Percentiles rank a stretch among this genome's conserved stretches.
These are phyloP conservation scores for Catamblyrhynchus diadema DNA, from an alignment of 2,797 vertebrate species.

Conservation along the genomic window DNA sequence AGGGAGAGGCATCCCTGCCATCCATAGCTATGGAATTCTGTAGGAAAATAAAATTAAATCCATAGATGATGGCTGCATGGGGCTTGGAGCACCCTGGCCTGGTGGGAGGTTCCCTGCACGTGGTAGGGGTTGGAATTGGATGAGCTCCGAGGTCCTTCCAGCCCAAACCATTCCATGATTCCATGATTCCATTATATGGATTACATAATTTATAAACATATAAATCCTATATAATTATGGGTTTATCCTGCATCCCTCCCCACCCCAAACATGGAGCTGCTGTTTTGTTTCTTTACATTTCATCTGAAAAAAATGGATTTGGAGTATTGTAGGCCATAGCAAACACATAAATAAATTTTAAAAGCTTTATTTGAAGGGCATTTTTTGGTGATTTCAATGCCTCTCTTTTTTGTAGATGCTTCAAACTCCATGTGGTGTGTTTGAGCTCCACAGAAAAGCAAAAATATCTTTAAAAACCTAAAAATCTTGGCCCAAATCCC, in stretches of 20 bases:
- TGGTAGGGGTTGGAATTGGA: not conserved
- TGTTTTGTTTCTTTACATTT: not conserved
- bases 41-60: not conserved
- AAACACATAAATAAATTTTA: not conserved
- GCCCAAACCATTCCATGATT: not conserved
- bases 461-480: not conserved
- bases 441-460: rapidly evolving
- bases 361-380: not conserved
- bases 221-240: not conserved
- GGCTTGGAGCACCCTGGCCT: not conserved
- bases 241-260: not conserved
- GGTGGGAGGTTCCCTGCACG: not conserved
- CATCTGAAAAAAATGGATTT: rapidly evolving
- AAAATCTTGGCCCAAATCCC: not conserved
- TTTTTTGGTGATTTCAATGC: not conserved
- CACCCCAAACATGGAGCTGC: not conserved
- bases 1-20: not conserved
- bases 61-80: not conserved
- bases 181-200: not conserved
- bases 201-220: not conserved
- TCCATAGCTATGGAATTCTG: not conserved
- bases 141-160: not conserved
- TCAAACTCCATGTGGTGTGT: rapidly evolving
- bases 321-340: not conserved
- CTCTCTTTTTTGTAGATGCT: not conserved